phyloP scores from a whole-genome alignment of 2,113 vertebrate species.

The Tachysurus vachellii region DNA sequence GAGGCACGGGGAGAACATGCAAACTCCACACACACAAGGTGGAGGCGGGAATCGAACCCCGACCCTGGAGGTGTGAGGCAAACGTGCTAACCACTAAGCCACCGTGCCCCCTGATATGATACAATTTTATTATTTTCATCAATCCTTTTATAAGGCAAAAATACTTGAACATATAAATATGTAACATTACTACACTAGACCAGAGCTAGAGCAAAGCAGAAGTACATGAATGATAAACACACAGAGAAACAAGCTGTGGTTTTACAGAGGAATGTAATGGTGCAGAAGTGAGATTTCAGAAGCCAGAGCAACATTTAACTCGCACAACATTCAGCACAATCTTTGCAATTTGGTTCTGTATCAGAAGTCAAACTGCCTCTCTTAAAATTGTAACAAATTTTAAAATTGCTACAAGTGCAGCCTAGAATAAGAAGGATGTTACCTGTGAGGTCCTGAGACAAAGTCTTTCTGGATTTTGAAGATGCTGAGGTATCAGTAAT shows the following conservation, averaged over 20 bases:
- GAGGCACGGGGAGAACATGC: too few relatives aligned
- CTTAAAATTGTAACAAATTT: background rate
- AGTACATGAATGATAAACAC: background rate
- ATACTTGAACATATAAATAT: background rate
- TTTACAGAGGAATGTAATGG: background rate
- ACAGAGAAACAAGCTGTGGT: background rate
- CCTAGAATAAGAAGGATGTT: background rate
- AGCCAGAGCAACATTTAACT: background rate
- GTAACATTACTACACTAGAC: background rate
- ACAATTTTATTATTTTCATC: background rate
- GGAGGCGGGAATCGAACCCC: too few relatives aligned
- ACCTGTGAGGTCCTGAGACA: slow-evolving; percentile 25
- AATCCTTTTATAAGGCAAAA: background rate
- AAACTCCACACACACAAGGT: too few relatives aligned
- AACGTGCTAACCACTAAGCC: too few relatives aligned
- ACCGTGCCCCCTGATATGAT: background rate
- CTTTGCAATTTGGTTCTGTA: background rate
- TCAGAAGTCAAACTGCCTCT: background rate
- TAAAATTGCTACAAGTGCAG: background rate
- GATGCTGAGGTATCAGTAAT: background rate
- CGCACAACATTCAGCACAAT: background rate
- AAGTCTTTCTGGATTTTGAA: slow-evolving; percentile 15
- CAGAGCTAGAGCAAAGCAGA: background rate
- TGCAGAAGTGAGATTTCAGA: background rate
- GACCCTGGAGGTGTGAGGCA: too few relatives aligned